Evolutionary conservation across 1,140 invertebrate species (phyloP).

Genomic region (Liolophura sinensis): DNA sequence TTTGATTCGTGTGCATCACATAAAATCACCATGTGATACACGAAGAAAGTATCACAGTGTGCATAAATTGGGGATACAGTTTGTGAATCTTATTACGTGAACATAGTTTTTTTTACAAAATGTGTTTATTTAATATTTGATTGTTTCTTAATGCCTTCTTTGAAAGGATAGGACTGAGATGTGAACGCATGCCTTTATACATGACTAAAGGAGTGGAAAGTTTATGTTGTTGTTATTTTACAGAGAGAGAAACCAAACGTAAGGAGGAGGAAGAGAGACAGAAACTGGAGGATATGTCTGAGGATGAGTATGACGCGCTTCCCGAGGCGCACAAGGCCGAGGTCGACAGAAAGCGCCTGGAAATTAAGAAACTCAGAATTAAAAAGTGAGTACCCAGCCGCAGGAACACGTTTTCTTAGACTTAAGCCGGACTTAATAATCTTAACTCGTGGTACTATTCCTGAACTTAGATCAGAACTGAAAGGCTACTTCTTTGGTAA

Average conservation of each 20-base stretch:
- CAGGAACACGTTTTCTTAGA: background rate
- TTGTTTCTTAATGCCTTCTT: too few species aligned
- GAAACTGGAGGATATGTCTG: constrained; percentile 57
- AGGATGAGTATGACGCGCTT: constrained; percentile 59
- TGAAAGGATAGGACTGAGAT: too few species aligned
- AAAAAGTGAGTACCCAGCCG: constrained; percentile 43
- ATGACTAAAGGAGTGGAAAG: too few species aligned
- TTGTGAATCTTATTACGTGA: too few species aligned
- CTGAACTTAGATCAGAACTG: background rate
- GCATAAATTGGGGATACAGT: too few species aligned
- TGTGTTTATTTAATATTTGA: too few species aligned
- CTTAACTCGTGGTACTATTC: background rate
- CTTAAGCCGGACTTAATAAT: background rate
- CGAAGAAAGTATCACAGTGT: too few species aligned
- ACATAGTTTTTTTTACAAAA: too few species aligned
- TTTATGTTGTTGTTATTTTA: constrained; percentile 6
- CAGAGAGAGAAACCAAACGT: constrained; percentile 32
- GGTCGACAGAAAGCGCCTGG: constrained; percentile 51
- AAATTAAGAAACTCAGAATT: constrained; percentile 52
- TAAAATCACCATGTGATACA: too few species aligned
- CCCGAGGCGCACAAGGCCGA: constrained; percentile 47
- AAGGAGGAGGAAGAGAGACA: constrained; percentile 47
- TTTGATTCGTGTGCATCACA: too few species aligned
- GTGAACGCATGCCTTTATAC: too few species aligned
- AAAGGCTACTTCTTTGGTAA: background rate